Evolutionary conservation across 37 sponge, comb jelly and placozoan genomes (phyloP).

Genomic region (Tethya wilhelma): DNA sequence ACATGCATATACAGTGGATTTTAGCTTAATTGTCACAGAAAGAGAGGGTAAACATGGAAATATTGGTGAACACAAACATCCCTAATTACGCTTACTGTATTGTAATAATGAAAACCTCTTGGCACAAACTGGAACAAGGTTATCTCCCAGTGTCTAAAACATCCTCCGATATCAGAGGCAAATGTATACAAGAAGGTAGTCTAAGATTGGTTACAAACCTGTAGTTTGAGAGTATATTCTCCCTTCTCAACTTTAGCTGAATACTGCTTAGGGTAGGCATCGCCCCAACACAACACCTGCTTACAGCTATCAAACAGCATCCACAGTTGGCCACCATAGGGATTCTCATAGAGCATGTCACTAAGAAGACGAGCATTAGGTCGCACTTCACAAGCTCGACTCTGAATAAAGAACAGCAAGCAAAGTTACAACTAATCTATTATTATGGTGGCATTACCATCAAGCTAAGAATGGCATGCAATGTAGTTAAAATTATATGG

Average conservation of each 20-base stretch:
- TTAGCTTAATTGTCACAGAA: no score
- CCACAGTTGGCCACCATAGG: conserved; percentile 88
- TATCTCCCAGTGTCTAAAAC: no score
- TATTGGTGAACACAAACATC: no score
- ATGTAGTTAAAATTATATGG: neutral
- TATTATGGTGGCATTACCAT: neutral
- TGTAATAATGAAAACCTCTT: no score
- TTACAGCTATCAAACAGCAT: conserved; percentile 82
- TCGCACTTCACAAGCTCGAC: conserved; percentile 57
- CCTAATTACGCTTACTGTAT: no score
- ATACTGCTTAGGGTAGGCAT: conserved; percentile 80
- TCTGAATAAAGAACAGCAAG: conserved; percentile 26
- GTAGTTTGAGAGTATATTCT: conserved; percentile 65
- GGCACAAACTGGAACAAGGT: no score
- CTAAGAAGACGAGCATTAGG: conserved; percentile 63
- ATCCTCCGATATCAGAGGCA: no score
- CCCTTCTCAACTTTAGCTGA: conserved; percentile 72
- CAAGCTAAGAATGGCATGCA: neutral
- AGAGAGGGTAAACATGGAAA: no score
- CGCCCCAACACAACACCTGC: conserved; percentile 73
- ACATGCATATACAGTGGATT: no score
- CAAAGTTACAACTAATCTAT: neutral
- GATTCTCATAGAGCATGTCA: conserved; percentile 87
- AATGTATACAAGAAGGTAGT: no score
- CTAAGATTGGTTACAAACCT: conserved; percentile 35